These are phyloP conservation scores for Sesia apiformis DNA, from an alignment of 2,888 invertebrate genomes.

Conservation along the genomic window DNA sequence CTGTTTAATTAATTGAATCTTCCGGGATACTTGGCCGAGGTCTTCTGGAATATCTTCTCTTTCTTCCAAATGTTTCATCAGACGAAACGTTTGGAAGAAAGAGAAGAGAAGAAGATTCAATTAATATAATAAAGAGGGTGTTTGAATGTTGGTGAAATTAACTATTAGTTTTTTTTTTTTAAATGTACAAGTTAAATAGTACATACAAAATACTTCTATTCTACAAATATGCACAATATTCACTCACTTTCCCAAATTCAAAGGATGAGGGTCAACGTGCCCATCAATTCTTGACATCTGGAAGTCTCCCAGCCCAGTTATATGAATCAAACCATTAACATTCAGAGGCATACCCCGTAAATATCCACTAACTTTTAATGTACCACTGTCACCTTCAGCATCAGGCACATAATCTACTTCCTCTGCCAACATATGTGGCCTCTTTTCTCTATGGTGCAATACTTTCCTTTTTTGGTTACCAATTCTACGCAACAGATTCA, in stretches of 20 bases:
- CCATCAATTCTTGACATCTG: constrained; percentile 89
- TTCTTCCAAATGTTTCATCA: too few relatives aligned
- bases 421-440: constrained; percentile 91
- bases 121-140: too few relatives aligned
- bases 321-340: constrained; percentile 91
- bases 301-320: constrained; percentile 94
- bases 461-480: constrained; percentile 87
- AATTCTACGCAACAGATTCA: constrained; percentile 79
- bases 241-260: constrained; percentile 64
- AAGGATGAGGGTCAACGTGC: constrained; percentile 79
- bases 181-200: too few relatives aligned
- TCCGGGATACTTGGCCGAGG: too few relatives aligned
- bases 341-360: constrained; percentile 87
- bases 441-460: constrained; percentile 81
- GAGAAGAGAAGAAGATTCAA: too few relatives aligned
- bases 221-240: neutral
- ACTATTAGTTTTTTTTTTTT: too few relatives aligned
- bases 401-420: constrained; percentile 78
- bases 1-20: too few relatives aligned
- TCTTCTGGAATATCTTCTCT: too few relatives aligned
- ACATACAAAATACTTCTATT: too few relatives aligned
- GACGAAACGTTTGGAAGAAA: too few relatives aligned
- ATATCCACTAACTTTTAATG: constrained; percentile 89
- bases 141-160: too few relatives aligned
- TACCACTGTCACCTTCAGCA: constrained; percentile 70